Evolutionary conservation across 2,113 vertebrate species (phyloP).

Genomic region (Onychorhynchus coronatus): DNA sequence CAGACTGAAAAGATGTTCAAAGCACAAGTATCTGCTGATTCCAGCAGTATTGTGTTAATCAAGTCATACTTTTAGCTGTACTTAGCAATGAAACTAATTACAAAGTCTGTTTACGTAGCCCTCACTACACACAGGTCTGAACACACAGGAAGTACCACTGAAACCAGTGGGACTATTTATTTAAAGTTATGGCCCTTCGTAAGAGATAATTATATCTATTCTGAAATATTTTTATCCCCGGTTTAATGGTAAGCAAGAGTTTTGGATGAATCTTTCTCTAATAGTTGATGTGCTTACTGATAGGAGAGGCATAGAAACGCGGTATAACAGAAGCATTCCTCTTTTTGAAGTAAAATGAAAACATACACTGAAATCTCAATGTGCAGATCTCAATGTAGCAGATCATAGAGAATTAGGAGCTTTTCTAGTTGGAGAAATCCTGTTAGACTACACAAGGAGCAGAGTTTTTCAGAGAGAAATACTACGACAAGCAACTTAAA

Average conservation of each 20-base stretch:
- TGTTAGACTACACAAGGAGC: background rate
- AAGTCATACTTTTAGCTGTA: background rate
- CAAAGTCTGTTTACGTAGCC: background rate
- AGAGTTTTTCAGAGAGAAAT: background rate
- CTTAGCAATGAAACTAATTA: background rate
- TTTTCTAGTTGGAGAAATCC: background rate
- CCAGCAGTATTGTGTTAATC: background rate
- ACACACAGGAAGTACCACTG: background rate
- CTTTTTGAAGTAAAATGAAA: background rate
- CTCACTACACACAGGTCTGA: background rate
- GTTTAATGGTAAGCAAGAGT: background rate
- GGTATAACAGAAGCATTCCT: background rate
- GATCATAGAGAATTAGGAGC: background rate
- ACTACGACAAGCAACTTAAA: background rate
- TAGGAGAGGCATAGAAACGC: background rate
- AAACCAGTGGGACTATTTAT: background rate
- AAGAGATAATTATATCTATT: background rate
- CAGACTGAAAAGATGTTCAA: background rate
- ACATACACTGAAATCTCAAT: background rate
- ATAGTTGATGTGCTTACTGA: background rate
- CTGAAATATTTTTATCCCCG: background rate
- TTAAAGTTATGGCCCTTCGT: background rate
- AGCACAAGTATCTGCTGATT: background rate
- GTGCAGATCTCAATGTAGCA: background rate
- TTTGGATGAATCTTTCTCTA: background rate